These are phyloP conservation scores for Thunnus maccoyii DNA, from an alignment of 2,113 vertebrate species.

Conservation along the genomic window DNA sequence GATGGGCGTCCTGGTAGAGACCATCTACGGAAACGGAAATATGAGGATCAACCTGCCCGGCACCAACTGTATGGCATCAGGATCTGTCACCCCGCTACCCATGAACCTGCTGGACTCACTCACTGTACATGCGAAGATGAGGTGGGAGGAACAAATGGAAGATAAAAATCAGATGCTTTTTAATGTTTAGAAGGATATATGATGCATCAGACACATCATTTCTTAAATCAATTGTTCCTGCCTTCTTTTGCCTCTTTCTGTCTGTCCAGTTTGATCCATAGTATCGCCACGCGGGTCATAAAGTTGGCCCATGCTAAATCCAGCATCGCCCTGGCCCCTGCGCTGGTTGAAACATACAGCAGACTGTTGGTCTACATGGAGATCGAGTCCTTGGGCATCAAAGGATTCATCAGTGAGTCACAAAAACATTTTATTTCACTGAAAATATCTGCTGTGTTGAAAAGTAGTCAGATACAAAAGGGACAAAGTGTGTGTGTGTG, in stretches of 20 bases:
- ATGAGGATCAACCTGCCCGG: constrained; percentile 94
- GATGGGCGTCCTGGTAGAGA: constrained; percentile 98
- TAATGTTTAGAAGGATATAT: background rate
- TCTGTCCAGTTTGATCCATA: constrained; percentile 93
- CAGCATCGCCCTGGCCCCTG: constrained; percentile 93
- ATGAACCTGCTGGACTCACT: constrained; percentile 99
- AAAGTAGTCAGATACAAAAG: background rate
- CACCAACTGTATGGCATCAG: constrained; percentile 94
- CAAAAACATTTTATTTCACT: background rate
- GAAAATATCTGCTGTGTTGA: background rate
- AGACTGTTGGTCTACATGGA: constrained; percentile 99
- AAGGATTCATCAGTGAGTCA: constrained; percentile 98
- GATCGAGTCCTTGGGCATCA: constrained; percentile 99
- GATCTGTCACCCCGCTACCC: constrained; percentile 93
- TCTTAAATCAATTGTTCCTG: background rate
- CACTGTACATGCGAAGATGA: constrained; percentile 99
- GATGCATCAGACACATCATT: background rate
- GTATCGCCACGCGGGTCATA: constrained; percentile 98
- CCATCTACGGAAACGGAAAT: constrained; percentile 96
- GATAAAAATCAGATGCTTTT: too few species aligned
- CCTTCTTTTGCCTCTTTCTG: background rate
- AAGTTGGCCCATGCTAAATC: constrained; percentile 98
- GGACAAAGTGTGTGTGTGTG: background rate
- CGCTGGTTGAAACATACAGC: constrained; percentile 98
- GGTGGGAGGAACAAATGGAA: constrained; percentile 78